Conservation (phyloP, 2,797 vertebrate genomes). For the Tauraco hartlaubi region DNA sequence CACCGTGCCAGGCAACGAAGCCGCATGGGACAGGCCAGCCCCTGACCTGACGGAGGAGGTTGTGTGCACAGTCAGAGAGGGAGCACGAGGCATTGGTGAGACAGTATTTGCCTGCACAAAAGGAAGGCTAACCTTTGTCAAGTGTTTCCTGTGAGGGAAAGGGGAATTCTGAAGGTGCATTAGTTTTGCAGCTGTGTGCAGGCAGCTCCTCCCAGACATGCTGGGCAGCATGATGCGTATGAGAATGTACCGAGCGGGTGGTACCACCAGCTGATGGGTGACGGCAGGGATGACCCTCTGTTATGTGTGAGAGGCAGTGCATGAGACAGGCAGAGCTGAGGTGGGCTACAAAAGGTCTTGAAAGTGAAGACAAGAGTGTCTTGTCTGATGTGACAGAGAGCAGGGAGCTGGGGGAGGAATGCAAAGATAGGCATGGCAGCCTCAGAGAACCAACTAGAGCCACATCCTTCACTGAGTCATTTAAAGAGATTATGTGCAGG, state of each 20-base stretch:
- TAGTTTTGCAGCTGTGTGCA: background rate
- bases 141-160: background rate
- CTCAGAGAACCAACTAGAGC: rapidly evolving
- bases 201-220: background rate
- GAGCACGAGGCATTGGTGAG: rapidly evolving
- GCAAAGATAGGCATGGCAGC: background rate
- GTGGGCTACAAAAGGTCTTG: background rate
- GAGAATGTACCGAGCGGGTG: rapidly evolving
- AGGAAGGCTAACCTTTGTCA: background rate
- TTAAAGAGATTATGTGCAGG: background rate
- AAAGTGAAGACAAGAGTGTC: background rate
- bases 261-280: too few species aligned
- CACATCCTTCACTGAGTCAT: background rate
- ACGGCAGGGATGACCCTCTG: background rate
- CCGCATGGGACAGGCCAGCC: rapidly evolving
- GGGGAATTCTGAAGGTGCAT: background rate
- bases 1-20: background rate
- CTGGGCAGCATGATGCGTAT: rapidly evolving
- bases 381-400: background rate
- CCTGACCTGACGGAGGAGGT: background rate
- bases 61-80: background rate
- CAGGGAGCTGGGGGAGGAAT: background rate
- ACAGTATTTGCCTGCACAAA: background rate
- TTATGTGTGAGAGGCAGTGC: rapidly evolving
- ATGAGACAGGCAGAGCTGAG: background rate